Conservation (phyloP, 2,888 invertebrate genomes). For the Steinernema hermaphroditum region DNA sequence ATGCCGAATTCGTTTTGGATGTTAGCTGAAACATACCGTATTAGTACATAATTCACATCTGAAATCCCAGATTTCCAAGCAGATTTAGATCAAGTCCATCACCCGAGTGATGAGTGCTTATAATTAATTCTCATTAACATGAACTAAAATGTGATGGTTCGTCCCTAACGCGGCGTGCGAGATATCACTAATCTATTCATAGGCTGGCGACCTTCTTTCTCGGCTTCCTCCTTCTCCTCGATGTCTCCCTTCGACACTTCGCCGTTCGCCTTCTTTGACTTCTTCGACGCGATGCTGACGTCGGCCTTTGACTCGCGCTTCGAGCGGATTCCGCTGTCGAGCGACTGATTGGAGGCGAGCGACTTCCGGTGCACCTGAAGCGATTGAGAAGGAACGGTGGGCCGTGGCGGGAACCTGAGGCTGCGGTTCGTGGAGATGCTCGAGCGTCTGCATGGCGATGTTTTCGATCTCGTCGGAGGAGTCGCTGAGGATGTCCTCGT, state of each 20-base stretch:
- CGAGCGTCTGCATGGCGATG: conserved; percentile 56
- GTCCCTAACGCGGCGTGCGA: no score
- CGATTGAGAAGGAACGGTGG: neutral
- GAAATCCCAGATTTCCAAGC: conserved; percentile 2
- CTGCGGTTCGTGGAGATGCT: conserved; percentile 51
- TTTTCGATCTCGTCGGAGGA: conserved; percentile 58
- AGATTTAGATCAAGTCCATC: neutral
- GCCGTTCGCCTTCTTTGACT: conserved; percentile 16
- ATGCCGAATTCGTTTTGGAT: conserved; percentile 66
- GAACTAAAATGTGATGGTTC: neutral
- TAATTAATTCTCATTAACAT: neutral
- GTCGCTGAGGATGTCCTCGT: conserved; percentile 58
- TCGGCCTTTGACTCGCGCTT: conserved; percentile 23
- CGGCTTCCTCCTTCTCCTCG: conserved; percentile 1
- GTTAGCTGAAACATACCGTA: conserved; percentile 58
- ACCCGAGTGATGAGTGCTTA: neutral
- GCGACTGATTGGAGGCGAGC: neutral
- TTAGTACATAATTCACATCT: neutral
- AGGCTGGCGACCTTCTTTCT: conserved; percentile 13
- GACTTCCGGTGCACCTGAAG: conserved; percentile 26
- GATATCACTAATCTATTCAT: no score
- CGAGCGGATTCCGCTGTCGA: neutral
- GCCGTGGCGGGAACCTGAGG: neutral
- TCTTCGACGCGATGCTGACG: conserved; percentile 20
- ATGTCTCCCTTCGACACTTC: conserved; percentile 8